These are phyloP conservation scores for Syngnathus typhle DNA, from an alignment of 2,113 vertebrate genomes.

Conservation along the genomic window DNA sequence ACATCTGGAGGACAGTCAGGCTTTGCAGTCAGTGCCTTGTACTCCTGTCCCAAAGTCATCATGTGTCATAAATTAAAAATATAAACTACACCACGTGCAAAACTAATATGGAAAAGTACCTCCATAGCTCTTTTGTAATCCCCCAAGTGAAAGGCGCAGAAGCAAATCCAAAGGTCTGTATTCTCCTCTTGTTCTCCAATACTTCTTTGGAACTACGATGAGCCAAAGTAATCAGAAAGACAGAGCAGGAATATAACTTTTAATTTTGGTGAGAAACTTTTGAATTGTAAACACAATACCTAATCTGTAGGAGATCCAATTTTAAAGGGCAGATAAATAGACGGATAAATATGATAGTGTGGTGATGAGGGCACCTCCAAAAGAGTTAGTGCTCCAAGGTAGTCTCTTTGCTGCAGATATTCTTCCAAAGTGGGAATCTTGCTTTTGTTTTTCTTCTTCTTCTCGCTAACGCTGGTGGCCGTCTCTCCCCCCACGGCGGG, in stretches of 20 bases:
- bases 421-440: slow-evolving; percentile 83
- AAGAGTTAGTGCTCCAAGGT: slow-evolving; percentile 86
- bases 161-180: slow-evolving; percentile 85
- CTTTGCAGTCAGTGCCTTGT: slow-evolving; percentile 73
- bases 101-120: slow-evolving; percentile 59
- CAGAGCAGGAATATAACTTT: neutral
- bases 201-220: slow-evolving; percentile 83
- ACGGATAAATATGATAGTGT: neutral
- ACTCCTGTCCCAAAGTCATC: slow-evolving; percentile 74
- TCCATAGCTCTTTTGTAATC: slow-evolving; percentile 91
- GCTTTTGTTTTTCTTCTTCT: slow-evolving; percentile 80
- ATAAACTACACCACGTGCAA: neutral
- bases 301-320: too few species aligned
- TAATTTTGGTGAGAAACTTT: neutral
- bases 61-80: neutral
- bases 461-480: slow-evolving; percentile 53
- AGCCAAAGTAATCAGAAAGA: slow-evolving; percentile 3
- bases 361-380: slow-evolving; percentile 74
- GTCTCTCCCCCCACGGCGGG: slow-evolving; percentile 80
- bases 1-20: slow-evolving; percentile 79
- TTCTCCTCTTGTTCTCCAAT: slow-evolving; percentile 80
- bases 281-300: neutral
- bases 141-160: slow-evolving; percentile 90
- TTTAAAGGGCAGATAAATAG: neutral
- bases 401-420: slow-evolving; percentile 82